Evolutionary conservation across 1,140 invertebrate genomes (phyloP), one percentile per base, ranked within the genome.

Genomic region (Bombus sylvicola): DNA sequence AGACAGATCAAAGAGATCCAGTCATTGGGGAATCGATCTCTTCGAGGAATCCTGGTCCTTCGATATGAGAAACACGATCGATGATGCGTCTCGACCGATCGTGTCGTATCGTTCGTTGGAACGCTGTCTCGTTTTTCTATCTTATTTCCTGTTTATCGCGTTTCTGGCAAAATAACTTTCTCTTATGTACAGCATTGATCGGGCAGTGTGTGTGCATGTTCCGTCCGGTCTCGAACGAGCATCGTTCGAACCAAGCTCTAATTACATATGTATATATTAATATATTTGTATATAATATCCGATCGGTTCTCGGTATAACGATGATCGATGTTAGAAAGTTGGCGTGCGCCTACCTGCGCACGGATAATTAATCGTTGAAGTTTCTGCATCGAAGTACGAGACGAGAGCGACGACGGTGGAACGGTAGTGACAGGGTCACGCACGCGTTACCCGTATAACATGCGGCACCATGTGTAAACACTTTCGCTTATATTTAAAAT

Each of bases 381-480:
- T 31, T 80, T 84, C 57, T 57, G 68, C 80, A 43, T 66, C 39
- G 71, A 73, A 81, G 59, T 86, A 78, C 75, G 87, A 89, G 87
- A 89, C 87, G 80, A 83, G 87, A 81, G 47, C 37, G 37, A 81
- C 88, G 76, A 76, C 37, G 59, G 43, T 69, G 86, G 69, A 87
- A 80, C 69, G 78, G 64, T 87, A 43, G 13, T 34, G 6, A 3
- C 47, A 22, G 47, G 18, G 47, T 53, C 47, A 53, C 47, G 47
- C 47, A 53, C 47, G 47, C 47, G 47, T 53, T 53, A 53, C 18
- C 47, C 47, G 47, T 53, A 53, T 53, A 22, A 22, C 18, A 22
- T 22, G 47, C 47, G 47, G 47, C 18, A 53, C 18, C 47, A 53
- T 53, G 18, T 18, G 47, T 18, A 53, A 22, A 53, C 18, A 8